phyloP scores from a whole-genome alignment of 2,888 invertebrate genomes.

The Apoda limacodes region DNA sequence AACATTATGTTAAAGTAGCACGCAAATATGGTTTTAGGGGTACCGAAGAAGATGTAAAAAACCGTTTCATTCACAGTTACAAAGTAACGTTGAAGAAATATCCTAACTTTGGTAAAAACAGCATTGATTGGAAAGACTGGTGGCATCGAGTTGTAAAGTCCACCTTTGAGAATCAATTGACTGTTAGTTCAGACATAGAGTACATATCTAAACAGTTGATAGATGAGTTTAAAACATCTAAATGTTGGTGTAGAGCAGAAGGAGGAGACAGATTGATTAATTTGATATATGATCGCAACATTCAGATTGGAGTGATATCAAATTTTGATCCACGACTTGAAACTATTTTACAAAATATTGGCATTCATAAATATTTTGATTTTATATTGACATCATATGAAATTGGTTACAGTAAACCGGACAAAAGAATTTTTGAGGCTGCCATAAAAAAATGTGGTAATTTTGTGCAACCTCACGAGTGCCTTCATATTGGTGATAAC shows the following conservation, averaged over 20 bases:
- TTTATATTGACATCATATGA: conserved; percentile 86
- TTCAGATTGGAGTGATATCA: conserved; percentile 81
- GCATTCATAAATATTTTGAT: conserved; percentile 78
- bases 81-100: conserved; percentile 73
- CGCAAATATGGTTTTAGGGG: conserved; percentile 75
- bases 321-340: conserved; percentile 89
- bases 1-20: conserved; percentile 80
- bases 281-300: conserved; percentile 55
- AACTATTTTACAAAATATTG: conserved; percentile 73
- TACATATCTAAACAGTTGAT: conserved; percentile 72
- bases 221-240: conserved; percentile 75
- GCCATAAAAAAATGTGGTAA: conserved; percentile 63
- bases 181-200: conserved; percentile 27
- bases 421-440: conserved; percentile 75
- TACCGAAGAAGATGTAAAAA: conserved; percentile 57
- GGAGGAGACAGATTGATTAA: conserved; percentile 75
- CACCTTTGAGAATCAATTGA: conserved; percentile 71
- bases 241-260: conserved; percentile 78
- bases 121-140: conserved; percentile 84
- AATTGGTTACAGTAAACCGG: conserved; percentile 80
- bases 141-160: conserved; percentile 78
- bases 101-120: conserved; percentile 83
- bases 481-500: conserved; percentile 88
- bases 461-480: conserved; percentile 67
- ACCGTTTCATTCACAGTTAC: conserved; percentile 76